Evolutionary conservation across 2,888 invertebrate genomes (phyloP), one percentile per base, ranked within the genome.

Genomic region (Macrosoma leucophasiata): DNA sequence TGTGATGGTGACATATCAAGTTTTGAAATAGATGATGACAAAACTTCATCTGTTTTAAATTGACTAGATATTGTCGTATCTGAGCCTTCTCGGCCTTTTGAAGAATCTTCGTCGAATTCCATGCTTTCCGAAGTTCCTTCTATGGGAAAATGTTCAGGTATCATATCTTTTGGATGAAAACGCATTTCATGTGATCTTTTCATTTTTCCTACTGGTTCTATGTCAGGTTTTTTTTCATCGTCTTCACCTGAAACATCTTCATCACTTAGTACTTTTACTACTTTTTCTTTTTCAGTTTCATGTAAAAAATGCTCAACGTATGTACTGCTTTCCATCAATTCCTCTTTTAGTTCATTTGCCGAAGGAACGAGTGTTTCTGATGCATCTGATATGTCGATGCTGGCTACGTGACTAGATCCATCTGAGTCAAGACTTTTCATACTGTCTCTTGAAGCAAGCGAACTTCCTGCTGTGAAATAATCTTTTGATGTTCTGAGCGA

Each of bases 321-420:
- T 15, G 87, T 87, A 43, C 86, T 86, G 40, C 86, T 86, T 45
- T 89, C 89, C 52, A 90, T 87, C 41, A 92, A 86, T 52, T 92
- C 91, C 52, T 90, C 90, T 59, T 91, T 91, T 28, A 91, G 72
- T 65, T 95, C 95, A 59, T 92, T 90, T 5, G 93, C 91, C 2
- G 97, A 96, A 8, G 96, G 95, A 6, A 98, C 92, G 5, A 98
- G 75, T 1, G 97, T 98, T 78, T 97, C 97, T 1, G 96, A 96
- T 13, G 92, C 87, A 70, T 97, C 97, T 17, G 96, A 96, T 19
- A 95, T 90, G 75, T 96, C 96, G 43, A 95, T 89, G 59, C 95
- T 95, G 1, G 92, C 95, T 36, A 96, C 85, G 67, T 95, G 92
- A 10, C 94, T 95, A 0, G 95, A 95, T 46, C 93, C 94, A 70